Evolutionary conservation across 2,113 vertebrate genomes (phyloP), one percentile per base, ranked within the genome.

Genomic region (Xiphophorus couchianus): DNA sequence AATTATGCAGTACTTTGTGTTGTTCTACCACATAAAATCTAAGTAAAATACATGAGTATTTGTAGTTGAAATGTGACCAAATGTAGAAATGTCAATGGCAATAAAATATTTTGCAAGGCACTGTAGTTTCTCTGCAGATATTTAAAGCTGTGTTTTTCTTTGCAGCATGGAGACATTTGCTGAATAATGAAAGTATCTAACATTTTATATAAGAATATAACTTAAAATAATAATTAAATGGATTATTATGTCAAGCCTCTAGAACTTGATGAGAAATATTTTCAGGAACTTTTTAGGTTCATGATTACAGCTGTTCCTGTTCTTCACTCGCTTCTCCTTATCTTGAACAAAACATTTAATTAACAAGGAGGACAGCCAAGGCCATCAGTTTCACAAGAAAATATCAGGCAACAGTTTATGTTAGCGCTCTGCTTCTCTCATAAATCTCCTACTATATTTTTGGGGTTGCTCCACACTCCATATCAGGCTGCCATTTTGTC

Each of bases 401-500:
- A 62, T 30, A 29, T 29, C 31, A 9, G 5, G 12, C 54, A n/a
- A 62, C 14, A 22, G 35, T 72, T 42, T 30, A 27, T 62, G 27
- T 42, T 62, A 29, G 33, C 33, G 22, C 28, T 30, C 44, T 28
- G 33, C 28, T 62, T 42, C n/a, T n/a, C 60, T 39, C 28, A 37
- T 62, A 25, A 72, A 72, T 44, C 71, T 13, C 35, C 61, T 27
- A 11, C 60, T 19, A 61, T 62, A 39, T 42, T 73, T 58, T 39
- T 27, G 33, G 37, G 28, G 39, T 19, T 39, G 39, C 22, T 73
- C 61, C 61, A n/a, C 39, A 13, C 62, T 44, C 37, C 39, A 12
- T 62, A 71, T 62, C 58, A 22, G 54, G n/a, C 54, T 39, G 58
- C 69, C 33, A 39, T 71, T 71, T 71, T 62, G 31, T 62, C 70